These are phyloP conservation scores for Ctenopoma kingsleyae DNA, from an alignment of 2,797 vertebrate genomes.

Conservation along the genomic window DNA sequence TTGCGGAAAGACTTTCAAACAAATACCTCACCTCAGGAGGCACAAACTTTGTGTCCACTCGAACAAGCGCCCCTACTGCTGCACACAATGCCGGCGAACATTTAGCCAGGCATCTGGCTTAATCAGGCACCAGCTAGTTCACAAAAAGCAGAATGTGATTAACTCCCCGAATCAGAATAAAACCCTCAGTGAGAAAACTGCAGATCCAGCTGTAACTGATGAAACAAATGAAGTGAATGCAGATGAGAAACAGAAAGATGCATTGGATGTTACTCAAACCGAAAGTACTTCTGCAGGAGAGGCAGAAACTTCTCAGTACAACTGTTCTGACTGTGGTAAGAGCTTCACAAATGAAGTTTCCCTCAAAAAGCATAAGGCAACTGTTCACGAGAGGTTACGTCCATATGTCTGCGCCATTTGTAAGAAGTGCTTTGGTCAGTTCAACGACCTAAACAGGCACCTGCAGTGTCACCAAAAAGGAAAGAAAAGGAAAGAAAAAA, in stretches of 20 bases:
- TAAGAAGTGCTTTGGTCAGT: constrained; percentile 74
- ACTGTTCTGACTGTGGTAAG: constrained; percentile 63
- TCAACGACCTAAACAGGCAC: constrained; percentile 73
- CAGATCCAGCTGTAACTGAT: constrained; percentile 13
- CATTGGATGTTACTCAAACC: neutral
- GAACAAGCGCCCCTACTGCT: constrained; percentile 86
- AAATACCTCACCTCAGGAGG: constrained; percentile 80
- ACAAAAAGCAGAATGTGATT: constrained; percentile 53
- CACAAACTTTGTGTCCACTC: constrained; percentile 84
- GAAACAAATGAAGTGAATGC: neutral
- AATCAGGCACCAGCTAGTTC: constrained; percentile 82
- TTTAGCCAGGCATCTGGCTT: constrained; percentile 84
- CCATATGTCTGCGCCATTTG: constrained; percentile 76
- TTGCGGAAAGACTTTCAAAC: constrained; percentile 82
- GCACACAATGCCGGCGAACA: constrained; percentile 80
- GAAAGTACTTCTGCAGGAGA: constrained; percentile 15
- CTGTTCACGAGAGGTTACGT: constrained; percentile 63
- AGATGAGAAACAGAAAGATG: constrained; percentile 18
- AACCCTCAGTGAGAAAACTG: neutral
- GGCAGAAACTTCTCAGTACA: constrained; percentile 17
- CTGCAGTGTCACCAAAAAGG: constrained; percentile 56
- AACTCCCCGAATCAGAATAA: constrained; percentile 2
- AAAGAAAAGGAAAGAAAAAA: neutral
- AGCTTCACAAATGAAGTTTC: constrained; percentile 49
- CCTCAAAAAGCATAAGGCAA: constrained; percentile 61